These are phyloP conservation scores for Rhodeus uyekii DNA, from an alignment of 2,797 vertebrate species.

Conservation along the genomic window DNA sequence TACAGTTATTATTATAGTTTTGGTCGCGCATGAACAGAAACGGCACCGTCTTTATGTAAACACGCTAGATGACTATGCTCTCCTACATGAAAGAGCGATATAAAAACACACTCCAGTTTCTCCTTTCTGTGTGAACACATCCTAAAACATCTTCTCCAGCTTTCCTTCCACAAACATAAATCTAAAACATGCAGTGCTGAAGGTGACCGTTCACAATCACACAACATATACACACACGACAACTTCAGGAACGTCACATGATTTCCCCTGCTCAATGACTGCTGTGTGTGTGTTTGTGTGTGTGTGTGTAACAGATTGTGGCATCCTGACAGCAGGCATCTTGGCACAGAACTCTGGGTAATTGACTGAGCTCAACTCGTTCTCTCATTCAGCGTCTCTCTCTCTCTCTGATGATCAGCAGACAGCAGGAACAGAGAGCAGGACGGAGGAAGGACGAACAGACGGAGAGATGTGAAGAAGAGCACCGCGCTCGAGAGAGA, in stretches of 20 bases:
- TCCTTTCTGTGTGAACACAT: no score
- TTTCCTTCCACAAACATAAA: not conserved
- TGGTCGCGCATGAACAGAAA: no score
- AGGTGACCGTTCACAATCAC: not conserved
- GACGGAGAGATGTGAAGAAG: not conserved
- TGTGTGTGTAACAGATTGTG: slow-evolving; percentile 57
- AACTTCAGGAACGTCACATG: not conserved
- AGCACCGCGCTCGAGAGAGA: not conserved
- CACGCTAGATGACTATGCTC: no score
- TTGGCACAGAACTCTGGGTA: slow-evolving; percentile 64
- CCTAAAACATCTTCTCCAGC: not conserved
- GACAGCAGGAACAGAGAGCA: slow-evolving; percentile 40
- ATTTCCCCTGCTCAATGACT: not conserved
- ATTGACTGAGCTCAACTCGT: slow-evolving; percentile 67
- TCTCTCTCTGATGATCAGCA: slow-evolving; percentile 47
- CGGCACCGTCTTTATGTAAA: no score
- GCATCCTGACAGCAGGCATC: slow-evolving; percentile 61
- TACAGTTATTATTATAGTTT: no score
- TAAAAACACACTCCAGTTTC: no score
- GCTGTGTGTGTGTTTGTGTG: slow-evolving; percentile 11
- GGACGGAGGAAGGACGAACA: slow-evolving; percentile 55
- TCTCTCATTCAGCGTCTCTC: slow-evolving; percentile 60
- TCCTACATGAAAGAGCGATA: no score
- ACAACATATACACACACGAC: not conserved
- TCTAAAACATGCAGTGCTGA: not conserved